Conservation (phyloP, 2,113 vertebrate species). For the Lasiurus cinereus region DNA sequence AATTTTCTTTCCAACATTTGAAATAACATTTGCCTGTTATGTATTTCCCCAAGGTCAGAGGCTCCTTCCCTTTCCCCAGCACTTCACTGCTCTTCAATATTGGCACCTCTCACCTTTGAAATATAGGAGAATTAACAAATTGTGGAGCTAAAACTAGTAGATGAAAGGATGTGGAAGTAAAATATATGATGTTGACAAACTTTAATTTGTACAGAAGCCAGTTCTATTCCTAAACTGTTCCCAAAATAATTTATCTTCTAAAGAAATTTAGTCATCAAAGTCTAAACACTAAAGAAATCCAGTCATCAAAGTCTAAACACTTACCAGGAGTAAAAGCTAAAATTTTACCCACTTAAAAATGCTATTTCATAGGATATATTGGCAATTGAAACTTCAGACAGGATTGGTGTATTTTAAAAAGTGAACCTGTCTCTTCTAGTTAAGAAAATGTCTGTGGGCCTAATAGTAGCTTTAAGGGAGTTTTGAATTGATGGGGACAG, state of each 20-base stretch:
- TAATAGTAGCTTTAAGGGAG: conserved; percentile 24
- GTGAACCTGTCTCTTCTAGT: conserved; percentile 24
- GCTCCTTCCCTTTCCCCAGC: background rate
- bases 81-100: background rate
- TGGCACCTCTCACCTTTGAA: background rate
- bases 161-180: background rate
- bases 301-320: conserved; percentile 72
- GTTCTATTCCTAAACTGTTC: conserved; percentile 62
- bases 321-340: conserved; percentile 66
- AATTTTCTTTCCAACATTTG: background rate
- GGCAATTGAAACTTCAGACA: conserved; percentile 58
- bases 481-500: conserved; percentile 24
- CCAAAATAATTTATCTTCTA: conserved; percentile 72
- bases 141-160: background rate
- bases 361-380: conserved; percentile 31
- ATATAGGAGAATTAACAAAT: background rate
- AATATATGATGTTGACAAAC: conserved; percentile 60
- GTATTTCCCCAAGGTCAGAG: background rate
- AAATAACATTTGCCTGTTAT: background rate
- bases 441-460: background rate
- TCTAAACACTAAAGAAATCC: conserved; percentile 73
- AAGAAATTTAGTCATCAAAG: conserved; percentile 71
- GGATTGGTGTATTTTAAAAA: conserved; percentile 4
- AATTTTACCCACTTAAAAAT: conserved; percentile 64
- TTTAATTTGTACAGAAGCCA: conserved; percentile 74